Evolutionary conservation across 2,113 vertebrate genomes (phyloP).

Genomic region (Toxotes jaculatrix): DNA sequence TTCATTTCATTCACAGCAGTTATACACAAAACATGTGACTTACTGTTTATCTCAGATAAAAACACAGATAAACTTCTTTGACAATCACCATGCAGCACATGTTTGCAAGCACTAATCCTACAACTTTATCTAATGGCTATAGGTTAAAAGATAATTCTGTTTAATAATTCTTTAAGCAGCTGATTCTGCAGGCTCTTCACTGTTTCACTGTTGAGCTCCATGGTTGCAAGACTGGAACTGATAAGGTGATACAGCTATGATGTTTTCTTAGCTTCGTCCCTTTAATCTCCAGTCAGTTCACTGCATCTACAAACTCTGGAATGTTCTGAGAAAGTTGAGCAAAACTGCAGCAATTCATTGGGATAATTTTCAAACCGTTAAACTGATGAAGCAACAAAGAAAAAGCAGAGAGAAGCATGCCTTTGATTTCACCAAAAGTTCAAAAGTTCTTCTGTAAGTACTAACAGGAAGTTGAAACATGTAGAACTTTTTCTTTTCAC

Average conservation of each 20-base stretch:
- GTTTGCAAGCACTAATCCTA: not conserved
- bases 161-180: not conserved
- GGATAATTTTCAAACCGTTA: not conserved
- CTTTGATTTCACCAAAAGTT: slow-evolving; percentile 1
- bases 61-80: not conserved
- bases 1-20: not conserved
- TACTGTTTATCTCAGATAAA: slow-evolving; percentile 7
- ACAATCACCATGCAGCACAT: not conserved
- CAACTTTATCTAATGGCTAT: not conserved
- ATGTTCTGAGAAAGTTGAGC: not conserved
- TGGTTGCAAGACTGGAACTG: too few relatives aligned
- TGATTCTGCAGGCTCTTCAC: not conserved
- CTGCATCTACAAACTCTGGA: too few relatives aligned
- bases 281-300: not conserved
- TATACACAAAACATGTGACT: not conserved
- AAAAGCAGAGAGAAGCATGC: not conserved
- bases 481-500: not conserved
- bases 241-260: not conserved
- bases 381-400: not conserved
- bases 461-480: not conserved
- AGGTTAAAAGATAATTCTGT: not conserved
- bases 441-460: not conserved
- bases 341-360: not conserved
- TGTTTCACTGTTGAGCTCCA: not conserved
- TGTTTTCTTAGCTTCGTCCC: not conserved